These are phyloP conservation scores for Micrasema minimum DNA, from an alignment of 1,140 invertebrate genomes.

Conservation along the genomic window DNA sequence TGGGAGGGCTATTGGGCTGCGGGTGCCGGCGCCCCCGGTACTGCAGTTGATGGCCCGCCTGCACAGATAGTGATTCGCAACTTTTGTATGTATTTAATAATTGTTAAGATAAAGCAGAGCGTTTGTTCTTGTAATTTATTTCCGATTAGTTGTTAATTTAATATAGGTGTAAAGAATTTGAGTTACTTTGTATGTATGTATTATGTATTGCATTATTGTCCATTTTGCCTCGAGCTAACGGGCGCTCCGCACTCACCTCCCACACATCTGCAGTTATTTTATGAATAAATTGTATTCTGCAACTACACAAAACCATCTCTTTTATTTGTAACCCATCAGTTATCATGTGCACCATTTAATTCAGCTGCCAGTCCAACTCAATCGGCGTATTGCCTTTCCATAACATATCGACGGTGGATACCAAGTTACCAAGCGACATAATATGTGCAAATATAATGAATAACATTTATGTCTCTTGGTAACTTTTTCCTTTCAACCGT, in stretches of 20 bases:
- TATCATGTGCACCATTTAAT: too few relatives aligned
- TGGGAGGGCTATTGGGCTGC: conserved; percentile 4
- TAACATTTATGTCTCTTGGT: too few relatives aligned
- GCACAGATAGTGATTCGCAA: conserved; percentile 66
- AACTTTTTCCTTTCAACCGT: too few relatives aligned
- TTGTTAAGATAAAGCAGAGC: conserved; percentile 13
- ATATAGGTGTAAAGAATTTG: conserved; percentile 38
- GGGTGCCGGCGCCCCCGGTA: too few relatives aligned
- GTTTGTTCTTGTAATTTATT: conserved; percentile 39
- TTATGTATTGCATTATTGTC: conserved; percentile 47
- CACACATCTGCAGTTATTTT: conserved; percentile 51
- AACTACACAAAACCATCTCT: conserved; percentile 44
- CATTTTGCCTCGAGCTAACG: conserved; percentile 46
- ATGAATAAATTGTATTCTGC: conserved; percentile 54
- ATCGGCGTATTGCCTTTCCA: too few relatives aligned
- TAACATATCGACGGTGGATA: too few relatives aligned
- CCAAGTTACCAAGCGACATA: too few relatives aligned
- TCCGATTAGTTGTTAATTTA: conserved; percentile 35
- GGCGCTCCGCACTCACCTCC: conserved; percentile 44
- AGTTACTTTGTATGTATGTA: conserved; percentile 31
- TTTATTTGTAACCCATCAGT: conserved; percentile 23
- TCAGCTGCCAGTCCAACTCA: too few relatives aligned
- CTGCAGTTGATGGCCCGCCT: conserved; percentile 63
- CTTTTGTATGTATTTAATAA: conserved; percentile 62
- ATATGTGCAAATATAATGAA: too few relatives aligned